Evolutionary conservation across 2,113 vertebrate genomes (phyloP), one percentile per base, ranked within the genome.

Genomic region (Rutilus rutilus): DNA sequence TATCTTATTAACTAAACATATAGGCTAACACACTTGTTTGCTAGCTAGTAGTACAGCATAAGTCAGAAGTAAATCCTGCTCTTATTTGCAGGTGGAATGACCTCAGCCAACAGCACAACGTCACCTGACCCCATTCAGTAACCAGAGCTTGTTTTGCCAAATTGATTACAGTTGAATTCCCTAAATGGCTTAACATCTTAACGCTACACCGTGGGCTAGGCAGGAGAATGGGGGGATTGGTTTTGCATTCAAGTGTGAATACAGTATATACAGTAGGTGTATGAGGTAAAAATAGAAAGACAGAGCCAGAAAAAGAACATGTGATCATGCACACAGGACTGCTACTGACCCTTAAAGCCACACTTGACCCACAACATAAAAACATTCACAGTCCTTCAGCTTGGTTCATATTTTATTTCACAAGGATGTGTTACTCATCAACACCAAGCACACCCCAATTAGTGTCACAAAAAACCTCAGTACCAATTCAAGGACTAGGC

Each of bases 171-270:
- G 82, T 67, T 45, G 45, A 73, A 57, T 27, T 81, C 39, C n/a
- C 57, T 82, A 85, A 89, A 47, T 15, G 36, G 85, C 67, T 89
- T 85, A 86, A 81, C 47, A 15, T 83, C 81, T 86, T 89, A 86
- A 74, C 3, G 1, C 62, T 50, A 64, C 65, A 42, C 76, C 67
- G 36, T n/a, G 27, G 33, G 59, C 27, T 74, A 19, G 64, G 59
- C 23, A 59, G 23, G 27, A 54, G 33, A 36, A 85, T 19, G 12
- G 17, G 82, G 7, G 33, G 42, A 19, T 17, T 39, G 45, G 84
- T 33, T 69, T 47, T n/a, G 14, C n/a, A 23, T 79, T 62, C 57
- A 45, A 47, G 39, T 27, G n/a, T 65, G 6, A 45, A 7, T 27
- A 75, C 60, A 45, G 6, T 76, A 30, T 45, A 62, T 27, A 75